A percentile compares a stretch with the other conserved stretches of the same genome.
Evolutionary conservation across 1,140 invertebrate genomes (phyloP).

Genomic region (Littorina saxatilis): DNA sequence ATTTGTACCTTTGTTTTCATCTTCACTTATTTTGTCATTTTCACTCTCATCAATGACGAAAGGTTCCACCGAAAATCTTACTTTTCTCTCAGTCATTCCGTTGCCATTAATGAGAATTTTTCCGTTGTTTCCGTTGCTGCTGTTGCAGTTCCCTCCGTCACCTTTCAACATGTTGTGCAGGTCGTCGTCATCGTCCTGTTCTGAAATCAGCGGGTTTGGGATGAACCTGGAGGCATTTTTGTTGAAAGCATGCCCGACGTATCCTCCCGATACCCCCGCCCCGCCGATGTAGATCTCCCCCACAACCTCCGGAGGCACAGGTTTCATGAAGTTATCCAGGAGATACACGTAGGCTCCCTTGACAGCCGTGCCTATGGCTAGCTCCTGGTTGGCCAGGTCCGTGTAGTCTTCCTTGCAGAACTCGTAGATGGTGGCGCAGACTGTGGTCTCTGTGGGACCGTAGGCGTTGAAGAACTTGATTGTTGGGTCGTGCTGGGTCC

Average conservation of each 20-base stretch:
- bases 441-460: conserved; percentile 59
- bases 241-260: conserved; percentile 54
- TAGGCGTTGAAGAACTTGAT: conserved; percentile 59
- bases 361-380: conserved; percentile 55
- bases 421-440: conserved; percentile 59
- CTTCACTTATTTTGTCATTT: not conserved
- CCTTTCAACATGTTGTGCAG: not conserved
- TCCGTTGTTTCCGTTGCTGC: too few relatives aligned
- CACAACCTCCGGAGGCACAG: conserved; percentile 58
- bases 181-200: too few relatives aligned
- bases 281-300: conserved; percentile 62
- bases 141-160: too few relatives aligned
- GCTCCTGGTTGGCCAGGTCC: conserved; percentile 52
- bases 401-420: conserved; percentile 35
- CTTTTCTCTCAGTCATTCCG: too few relatives aligned
- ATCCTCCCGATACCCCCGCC: conserved; percentile 53
- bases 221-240: conserved; percentile 51
- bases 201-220: conserved; percentile 43
- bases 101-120: too few relatives aligned
- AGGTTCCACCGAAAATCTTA: too few relatives aligned
- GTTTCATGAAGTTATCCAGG: conserved; percentile 60
- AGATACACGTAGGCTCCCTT: conserved; percentile 53
- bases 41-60: too few relatives aligned
- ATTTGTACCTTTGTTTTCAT: not conserved
- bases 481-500: conserved; percentile 40